Conservation (phyloP, 2,797 vertebrate genomes). For the Enteromius anoplus region DNA sequence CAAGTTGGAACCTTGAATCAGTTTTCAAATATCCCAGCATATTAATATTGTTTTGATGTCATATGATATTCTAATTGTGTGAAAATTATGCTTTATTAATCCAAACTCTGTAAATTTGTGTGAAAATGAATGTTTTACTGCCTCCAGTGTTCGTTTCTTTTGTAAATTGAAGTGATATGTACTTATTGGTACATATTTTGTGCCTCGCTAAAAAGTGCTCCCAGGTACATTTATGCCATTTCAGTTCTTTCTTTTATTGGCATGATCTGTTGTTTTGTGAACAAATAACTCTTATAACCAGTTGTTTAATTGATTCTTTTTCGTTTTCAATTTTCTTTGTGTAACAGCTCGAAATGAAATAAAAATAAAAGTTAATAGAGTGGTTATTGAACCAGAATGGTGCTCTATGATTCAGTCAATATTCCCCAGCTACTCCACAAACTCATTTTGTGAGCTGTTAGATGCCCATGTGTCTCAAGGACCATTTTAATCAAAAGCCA, state of each 20-base stretch:
- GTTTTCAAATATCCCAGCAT: too few relatives aligned
- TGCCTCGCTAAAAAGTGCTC: too few relatives aligned
- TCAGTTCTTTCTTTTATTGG: not conserved
- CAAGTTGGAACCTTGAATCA: too few relatives aligned
- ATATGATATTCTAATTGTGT: too few relatives aligned
- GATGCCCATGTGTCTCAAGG: constrained; percentile 69
- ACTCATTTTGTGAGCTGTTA: constrained; percentile 64
- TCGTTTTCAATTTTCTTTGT: not conserved
- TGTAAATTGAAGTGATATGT: too few relatives aligned
- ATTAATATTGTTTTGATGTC: too few relatives aligned
- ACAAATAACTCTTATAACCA: not conserved
- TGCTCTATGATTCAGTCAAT: constrained; percentile 8
- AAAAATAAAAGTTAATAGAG: not conserved
- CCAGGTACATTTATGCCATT: not conserved
- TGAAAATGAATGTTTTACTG: too few relatives aligned
- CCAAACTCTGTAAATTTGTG: too few relatives aligned
- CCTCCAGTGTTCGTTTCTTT: too few relatives aligned
- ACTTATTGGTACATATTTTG: too few relatives aligned
- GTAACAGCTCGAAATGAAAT: not conserved
- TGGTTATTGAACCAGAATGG: not conserved
- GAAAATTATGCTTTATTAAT: too few relatives aligned
- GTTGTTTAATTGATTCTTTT: not conserved
- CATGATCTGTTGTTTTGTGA: not conserved
- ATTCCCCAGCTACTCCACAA: constrained; percentile 24
- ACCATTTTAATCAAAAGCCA: constrained; percentile 74